Conservation (phyloP, 2,113 vertebrate species). For the Thryonomys swinderianus region DNA sequence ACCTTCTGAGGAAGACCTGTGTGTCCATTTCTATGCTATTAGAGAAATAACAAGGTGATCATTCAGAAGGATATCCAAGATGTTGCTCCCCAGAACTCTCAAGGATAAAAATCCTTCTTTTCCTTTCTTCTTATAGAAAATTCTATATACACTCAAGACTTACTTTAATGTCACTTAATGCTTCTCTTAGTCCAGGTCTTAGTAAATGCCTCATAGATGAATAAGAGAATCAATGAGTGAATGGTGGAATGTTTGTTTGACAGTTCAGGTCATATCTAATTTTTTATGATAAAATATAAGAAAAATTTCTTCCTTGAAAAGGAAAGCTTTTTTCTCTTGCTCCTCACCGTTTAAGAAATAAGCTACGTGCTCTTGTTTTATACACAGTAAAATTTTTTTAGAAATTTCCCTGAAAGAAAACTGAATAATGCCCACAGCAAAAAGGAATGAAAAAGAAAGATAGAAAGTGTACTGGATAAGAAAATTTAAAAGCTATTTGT, state of each 20-base stretch:
- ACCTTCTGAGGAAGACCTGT: neutral
- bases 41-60: neutral
- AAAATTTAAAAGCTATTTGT: neutral
- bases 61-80: neutral
- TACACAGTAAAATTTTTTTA: neutral
- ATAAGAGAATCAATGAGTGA: neutral
- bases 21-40: neutral
- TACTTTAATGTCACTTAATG: neutral
- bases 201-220: neutral
- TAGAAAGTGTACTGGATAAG: neutral
- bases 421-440: neutral
- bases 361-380: neutral
- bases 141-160: neutral
- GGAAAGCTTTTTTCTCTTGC: neutral
- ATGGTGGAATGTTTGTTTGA: neutral
- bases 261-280: neutral
- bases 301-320: neutral
- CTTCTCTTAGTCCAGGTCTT: neutral
- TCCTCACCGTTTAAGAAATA: neutral
- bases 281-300: neutral
- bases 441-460: neutral
- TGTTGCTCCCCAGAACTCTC: neutral
- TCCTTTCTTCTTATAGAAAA: neutral
- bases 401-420: neutral
- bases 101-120: neutral